Conservation (phyloP, 2,888 invertebrate species). For the Hirtodrosophila trivittata region DNA sequence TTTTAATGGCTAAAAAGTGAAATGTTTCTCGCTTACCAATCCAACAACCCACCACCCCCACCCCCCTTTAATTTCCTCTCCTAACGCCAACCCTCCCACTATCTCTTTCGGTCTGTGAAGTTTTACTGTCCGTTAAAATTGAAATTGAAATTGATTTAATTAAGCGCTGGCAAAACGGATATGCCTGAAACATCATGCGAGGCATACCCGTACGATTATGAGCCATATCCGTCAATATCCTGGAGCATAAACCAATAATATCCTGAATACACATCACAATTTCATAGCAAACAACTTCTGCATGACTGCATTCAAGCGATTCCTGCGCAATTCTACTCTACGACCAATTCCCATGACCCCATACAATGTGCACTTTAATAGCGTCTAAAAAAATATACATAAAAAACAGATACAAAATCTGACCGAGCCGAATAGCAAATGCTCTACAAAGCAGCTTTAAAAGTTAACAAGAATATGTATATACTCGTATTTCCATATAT, state of each 20-base stretch:
- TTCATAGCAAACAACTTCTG: slow-evolving; percentile 36
- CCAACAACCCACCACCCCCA: background rate
- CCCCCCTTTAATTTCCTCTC: background rate
- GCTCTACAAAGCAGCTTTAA: too few species aligned
- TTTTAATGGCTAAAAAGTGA: slow-evolving; percentile 31
- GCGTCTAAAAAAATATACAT: too few species aligned
- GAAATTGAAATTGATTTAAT: slow-evolving; percentile 43
- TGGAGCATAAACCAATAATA: slow-evolving; percentile 21
- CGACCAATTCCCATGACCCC: background rate
- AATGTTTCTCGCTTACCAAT: background rate
- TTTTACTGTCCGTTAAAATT: background rate
- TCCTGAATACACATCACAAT: slow-evolving; percentile 3
- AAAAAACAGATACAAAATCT: too few species aligned
- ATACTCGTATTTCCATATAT: too few species aligned
- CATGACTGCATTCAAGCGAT: slow-evolving; percentile 31
- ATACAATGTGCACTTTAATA: slow-evolving; percentile 4
- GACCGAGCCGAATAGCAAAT: slow-evolving; percentile 5
- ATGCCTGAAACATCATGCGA: slow-evolving; percentile 6
- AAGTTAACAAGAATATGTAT: too few species aligned
- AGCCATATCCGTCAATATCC: slow-evolving; percentile 41
- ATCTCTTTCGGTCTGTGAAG: background rate
- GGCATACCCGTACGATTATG: slow-evolving; percentile 26
- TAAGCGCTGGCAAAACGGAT: slow-evolving; percentile 32
- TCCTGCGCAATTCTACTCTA: slow-evolving; percentile 14
- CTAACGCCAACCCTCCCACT: background rate